phyloP scores from a whole-genome alignment of 2,113 vertebrate genomes.

The Myodes glareolus region DNA sequence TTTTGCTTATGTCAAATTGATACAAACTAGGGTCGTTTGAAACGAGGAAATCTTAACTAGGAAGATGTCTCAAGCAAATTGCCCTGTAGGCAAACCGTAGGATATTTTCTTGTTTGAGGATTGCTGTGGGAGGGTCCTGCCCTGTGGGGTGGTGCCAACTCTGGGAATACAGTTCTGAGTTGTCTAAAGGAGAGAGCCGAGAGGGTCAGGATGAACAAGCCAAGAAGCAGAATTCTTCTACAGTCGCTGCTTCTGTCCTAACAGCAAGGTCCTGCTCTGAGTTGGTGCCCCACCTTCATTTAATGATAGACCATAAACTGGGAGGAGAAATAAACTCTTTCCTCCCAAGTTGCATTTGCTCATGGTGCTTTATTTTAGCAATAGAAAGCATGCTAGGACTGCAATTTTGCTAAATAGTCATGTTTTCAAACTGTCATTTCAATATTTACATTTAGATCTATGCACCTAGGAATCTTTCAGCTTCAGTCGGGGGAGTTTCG shows the following conservation, averaged over 20 bases:
- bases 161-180: not conserved
- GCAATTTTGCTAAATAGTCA: not conserved
- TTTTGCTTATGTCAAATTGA: not conserved
- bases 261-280: not conserved
- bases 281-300: not conserved
- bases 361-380: not conserved
- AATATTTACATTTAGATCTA: not conserved
- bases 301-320: not conserved
- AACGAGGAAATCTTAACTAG: not conserved
- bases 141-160: not conserved
- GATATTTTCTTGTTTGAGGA: not conserved
- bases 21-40: not conserved
- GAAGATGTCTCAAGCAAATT: not conserved
- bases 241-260: not conserved
- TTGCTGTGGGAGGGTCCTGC: not conserved
- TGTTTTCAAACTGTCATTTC: not conserved
- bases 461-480: not conserved
- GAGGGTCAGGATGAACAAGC: not conserved
- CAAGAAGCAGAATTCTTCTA: not conserved
- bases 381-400: not conserved
- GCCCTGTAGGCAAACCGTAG: not conserved
- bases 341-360: not conserved
- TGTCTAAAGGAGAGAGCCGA: not conserved
- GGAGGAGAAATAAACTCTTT: not conserved
- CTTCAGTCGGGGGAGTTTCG: no score